phyloP scores from a whole-genome alignment of 2,888 invertebrate species.

The Trimorus sp. region DNA sequence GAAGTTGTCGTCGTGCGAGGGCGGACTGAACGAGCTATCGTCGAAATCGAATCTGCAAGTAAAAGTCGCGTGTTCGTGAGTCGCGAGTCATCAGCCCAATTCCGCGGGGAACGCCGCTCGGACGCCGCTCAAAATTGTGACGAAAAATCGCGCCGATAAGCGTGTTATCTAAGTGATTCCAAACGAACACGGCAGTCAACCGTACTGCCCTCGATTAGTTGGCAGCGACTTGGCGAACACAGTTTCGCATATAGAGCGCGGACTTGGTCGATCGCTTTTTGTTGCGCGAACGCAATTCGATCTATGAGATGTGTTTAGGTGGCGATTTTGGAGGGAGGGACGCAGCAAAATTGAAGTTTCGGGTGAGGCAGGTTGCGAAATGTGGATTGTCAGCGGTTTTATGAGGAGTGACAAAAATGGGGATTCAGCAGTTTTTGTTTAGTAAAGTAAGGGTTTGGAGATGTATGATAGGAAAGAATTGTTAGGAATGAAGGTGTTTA shows the following conservation, averaged over 20 bases:
- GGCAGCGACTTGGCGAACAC: slow-evolving; percentile 59
- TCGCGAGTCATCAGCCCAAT: background rate
- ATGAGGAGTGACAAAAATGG: no score
- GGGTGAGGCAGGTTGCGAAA: no score
- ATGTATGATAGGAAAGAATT: no score
- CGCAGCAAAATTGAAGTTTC: no score
- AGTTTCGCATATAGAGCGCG: slow-evolving; percentile 55
- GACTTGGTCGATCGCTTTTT: slow-evolving; percentile 41
- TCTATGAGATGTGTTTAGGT: background rate
- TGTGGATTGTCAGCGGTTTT: no score
- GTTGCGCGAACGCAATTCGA: slow-evolving; percentile 5
- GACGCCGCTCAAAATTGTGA: slow-evolving; percentile 39
- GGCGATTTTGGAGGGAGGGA: no score
- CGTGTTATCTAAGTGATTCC: slow-evolving; percentile 54
- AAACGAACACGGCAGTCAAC: slow-evolving; percentile 55
- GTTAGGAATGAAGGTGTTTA: no score
- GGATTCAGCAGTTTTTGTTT: no score
- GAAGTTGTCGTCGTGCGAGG: slow-evolving; percentile 88
- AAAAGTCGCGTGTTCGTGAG: slow-evolving; percentile 7
- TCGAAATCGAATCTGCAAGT: slow-evolving; percentile 84
- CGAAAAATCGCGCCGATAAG: slow-evolving; percentile 50
- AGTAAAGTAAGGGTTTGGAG: no score
- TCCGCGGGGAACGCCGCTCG: background rate
- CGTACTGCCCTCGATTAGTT: slow-evolving; percentile 67
- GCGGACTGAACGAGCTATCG: slow-evolving; percentile 86